A percentile compares a stretch with the other conserved stretches of the same genome.
Conservation (phyloP, 2,113 vertebrate genomes). For the Pycnonotus jocosus region DNA sequence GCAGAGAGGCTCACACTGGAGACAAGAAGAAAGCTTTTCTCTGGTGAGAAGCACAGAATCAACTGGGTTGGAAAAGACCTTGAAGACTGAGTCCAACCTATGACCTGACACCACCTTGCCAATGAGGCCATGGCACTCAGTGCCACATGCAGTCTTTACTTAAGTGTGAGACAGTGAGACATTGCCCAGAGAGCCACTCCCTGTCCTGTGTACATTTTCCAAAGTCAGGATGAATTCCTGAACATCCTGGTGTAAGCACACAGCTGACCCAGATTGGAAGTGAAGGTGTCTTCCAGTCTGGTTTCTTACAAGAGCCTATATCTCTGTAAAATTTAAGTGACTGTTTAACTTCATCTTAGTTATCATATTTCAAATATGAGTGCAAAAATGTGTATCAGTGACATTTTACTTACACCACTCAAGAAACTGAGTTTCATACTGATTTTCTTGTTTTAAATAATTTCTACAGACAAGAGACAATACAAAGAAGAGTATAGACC, state of each 20-base stretch:
- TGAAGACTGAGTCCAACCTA: rapidly evolving
- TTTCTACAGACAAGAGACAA: neutral
- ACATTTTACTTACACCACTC: neutral
- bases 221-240: neutral
- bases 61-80: neutral
- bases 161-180: neutral
- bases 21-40: neutral
- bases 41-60: neutral
- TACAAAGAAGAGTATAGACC: neutral
- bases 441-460: neutral
- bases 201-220: neutral
- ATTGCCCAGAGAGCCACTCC: neutral
- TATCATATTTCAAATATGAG: neutral
- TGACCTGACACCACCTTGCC: neutral
- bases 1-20: neutral
- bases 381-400: neutral
- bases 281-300: neutral
- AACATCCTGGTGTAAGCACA: neutral
- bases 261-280: neutral
- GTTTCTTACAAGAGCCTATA: neutral
- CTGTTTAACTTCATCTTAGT: neutral
- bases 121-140: neutral
- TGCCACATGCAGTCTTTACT: neutral
- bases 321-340: neutral
- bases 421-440: neutral